Base-by-base conservation (phyloP, 2,888 invertebrate species). In the Augochlorella aurata region DNA sequence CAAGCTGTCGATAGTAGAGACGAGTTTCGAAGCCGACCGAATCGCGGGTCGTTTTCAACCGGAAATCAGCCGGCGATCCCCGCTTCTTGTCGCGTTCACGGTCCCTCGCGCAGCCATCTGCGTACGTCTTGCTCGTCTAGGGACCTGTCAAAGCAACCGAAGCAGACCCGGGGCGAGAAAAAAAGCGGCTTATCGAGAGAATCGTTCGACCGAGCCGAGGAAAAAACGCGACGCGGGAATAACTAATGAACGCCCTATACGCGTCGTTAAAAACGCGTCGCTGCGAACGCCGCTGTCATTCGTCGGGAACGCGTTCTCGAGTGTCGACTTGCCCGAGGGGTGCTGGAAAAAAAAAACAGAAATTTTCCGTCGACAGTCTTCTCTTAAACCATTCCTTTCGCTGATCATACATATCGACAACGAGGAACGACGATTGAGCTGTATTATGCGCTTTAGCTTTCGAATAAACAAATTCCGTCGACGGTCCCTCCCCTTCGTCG, bases 41-140 rank as follows among this genome's bases (percentile, higher is more conserved):
- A 74, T n/a, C 29, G 1, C 3, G 24, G 9, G 9, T 50, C 16
- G 58, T 66, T 38, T 14, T 49, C 49, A 63, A 29, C 82, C 82
- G 82, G 82, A 83, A 83, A 83, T 81, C 68, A 74, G n/a, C 81
- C 74, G 10, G 18, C 16, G 58, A 73, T 68, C 24, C 65, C 21
- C 9, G 44, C 14, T 63, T 58, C 71, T 75, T 71, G 24, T 74
- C 12, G 45, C n/a, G 18, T 52, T 63, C 47, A 16, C 16, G 1
- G 14, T 12, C 68, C 54, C 77, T 61, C 50, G 50, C n/a, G 18
- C 9, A 29, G 65, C 70, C 78, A 74, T 81, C 67, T 70, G 82
- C 24, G 76, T 24, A 7, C 24, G 38, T n/a, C 8, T 9, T 2
- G 74, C 29, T 9, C 24, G 38, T n/a, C 8, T 3, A 16, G 74